A percentile compares a stretch with the other conserved stretches of the same genome.
Evolutionary conservation across 2,888 invertebrate species (phyloP).

Genomic region (Ferdinandea cuprea): DNA sequence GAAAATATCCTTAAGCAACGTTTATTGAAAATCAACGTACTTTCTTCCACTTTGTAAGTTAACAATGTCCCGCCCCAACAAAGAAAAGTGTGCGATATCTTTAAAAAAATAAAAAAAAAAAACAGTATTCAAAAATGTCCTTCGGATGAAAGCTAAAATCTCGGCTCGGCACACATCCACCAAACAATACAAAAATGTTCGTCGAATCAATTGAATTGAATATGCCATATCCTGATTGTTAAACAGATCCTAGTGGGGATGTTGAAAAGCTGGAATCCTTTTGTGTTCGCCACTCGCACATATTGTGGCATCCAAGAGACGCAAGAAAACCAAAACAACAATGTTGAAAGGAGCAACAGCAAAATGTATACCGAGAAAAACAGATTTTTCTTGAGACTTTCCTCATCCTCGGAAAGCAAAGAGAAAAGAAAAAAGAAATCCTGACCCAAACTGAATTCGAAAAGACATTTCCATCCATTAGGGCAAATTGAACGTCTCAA

Average conservation of each 20-base stretch:
- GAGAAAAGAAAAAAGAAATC: conserved; percentile 61
- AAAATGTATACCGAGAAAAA: conserved; percentile 50
- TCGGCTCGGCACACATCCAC: conserved; percentile 34
- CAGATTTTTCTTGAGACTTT: conserved; percentile 59
- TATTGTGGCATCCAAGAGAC: conserved; percentile 43
- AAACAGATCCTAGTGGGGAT: conserved; percentile 59
- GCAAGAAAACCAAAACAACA: conserved; percentile 44
- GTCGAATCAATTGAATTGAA: conserved; percentile 69
- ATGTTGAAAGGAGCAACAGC: conserved; percentile 45
- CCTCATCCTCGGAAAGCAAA: conserved; percentile 23
- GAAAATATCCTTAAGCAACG: conserved; percentile 13
- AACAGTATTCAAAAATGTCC: conserved; percentile 39
- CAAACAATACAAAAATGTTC: conserved; percentile 15
- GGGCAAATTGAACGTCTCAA: conserved; percentile 76
- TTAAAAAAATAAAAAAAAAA: background rate
- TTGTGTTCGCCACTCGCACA: conserved; percentile 62
- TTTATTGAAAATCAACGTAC: conserved; percentile 49
- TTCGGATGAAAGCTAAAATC: conserved; percentile 49
- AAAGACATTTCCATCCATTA: conserved; percentile 76
- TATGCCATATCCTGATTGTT: conserved; percentile 68
- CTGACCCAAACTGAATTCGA: conserved; percentile 74
- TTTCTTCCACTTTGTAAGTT: conserved; percentile 28
- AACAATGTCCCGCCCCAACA: conserved; percentile 9
- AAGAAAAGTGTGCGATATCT: background rate
- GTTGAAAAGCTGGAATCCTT: conserved; percentile 65